Base-by-base conservation (phyloP, 1,140 invertebrate species). In the Rhyzopertha dominica region DNA sequence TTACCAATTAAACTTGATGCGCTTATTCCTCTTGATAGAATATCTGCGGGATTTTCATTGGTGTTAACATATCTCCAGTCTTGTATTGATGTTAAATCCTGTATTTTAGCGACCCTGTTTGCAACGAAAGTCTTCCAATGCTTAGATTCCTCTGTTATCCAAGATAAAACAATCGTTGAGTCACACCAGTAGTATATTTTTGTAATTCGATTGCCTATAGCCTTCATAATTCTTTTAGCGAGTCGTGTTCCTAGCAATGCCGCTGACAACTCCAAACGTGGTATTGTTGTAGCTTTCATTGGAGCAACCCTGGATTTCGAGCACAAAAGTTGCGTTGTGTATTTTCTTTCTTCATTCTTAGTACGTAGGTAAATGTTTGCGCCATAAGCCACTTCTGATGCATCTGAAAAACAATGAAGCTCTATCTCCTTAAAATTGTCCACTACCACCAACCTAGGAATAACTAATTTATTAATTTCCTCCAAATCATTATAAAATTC, bases 101-200 rank as follows among this genome's bases (percentile, higher is more conserved):
- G 61, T 30, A 69, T 67, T 39, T 62, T 23, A 20, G 43, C 31
- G 1, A 69, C 58, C 29, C 63, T 40, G 48, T 71, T 66, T 4
- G 49, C 51, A 7, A 67, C 54, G 39, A 62, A 66, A 8, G 46
- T 46, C 42, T 61, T 54, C 42, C 47, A 54, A 3, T 29, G 29
- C 5, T 44, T 17, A 4, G 55, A 16, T 4, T 20, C 19, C 12
- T 23, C 30, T 7, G 14, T 23, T 1, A 58, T 47, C 53, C 51
- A 58, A 25, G 45, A 36, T 14, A 62, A 39, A 3, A 41, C 43
- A 7, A 59, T 51, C 20, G 42, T 40, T 9, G 60, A 58, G 28
- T 59, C 57, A 8, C 35, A 36, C 55, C 53, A 58, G 5, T n/a
- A 5, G 40, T 24, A 19, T 59, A 59, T 34, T 53, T 39, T 19